Percentiles rank a stretch among this genome's conserved stretches.
Conservation (phyloP, 2,888 invertebrate species). For the Dermolepida albohirtum region DNA sequence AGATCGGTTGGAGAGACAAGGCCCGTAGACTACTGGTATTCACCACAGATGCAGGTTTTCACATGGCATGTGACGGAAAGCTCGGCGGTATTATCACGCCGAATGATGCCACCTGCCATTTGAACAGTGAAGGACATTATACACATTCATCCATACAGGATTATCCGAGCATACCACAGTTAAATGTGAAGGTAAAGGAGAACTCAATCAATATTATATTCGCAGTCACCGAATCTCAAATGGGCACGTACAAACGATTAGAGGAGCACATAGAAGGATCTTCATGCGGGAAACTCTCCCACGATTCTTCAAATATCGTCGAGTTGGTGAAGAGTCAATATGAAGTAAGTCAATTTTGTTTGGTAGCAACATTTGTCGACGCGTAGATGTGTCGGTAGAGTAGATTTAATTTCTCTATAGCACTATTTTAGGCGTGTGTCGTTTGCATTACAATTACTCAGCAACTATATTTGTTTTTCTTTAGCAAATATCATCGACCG, state of each 20-base stretch:
- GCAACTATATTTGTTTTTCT: slow-evolving; percentile 44
- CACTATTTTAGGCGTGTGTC: too few species aligned
- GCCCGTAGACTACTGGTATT: slow-evolving; percentile 94
- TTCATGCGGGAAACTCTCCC: slow-evolving; percentile 87
- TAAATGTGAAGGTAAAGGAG: slow-evolving; percentile 89
- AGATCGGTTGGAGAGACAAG: slow-evolving; percentile 96
- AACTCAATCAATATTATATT: slow-evolving; percentile 97
- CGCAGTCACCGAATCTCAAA: slow-evolving; percentile 91
- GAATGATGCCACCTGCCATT: slow-evolving; percentile 92
- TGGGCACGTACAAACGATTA: slow-evolving; percentile 85
- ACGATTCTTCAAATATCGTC: slow-evolving; percentile 97
- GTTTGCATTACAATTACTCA: too few species aligned
- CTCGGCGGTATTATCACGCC: slow-evolving; percentile 93
- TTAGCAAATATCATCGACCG: slow-evolving; percentile 92
- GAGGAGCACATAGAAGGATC: slow-evolving; percentile 93
- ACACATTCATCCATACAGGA: slow-evolving; percentile 89
- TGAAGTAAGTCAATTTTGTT: slow-evolving; percentile 68
- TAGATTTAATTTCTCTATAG: too few species aligned
- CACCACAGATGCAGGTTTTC: slow-evolving; percentile 98
- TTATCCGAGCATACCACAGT: slow-evolving; percentile 97
- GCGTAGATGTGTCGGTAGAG: too few species aligned
- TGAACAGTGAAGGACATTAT: slow-evolving; percentile 78
- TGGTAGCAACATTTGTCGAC: too few species aligned
- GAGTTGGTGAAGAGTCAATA: slow-evolving; percentile 94
- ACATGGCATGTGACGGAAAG: slow-evolving; percentile 99